Conservation (phyloP, 2,113 vertebrate genomes). For the Cheirogaleus medius region DNA sequence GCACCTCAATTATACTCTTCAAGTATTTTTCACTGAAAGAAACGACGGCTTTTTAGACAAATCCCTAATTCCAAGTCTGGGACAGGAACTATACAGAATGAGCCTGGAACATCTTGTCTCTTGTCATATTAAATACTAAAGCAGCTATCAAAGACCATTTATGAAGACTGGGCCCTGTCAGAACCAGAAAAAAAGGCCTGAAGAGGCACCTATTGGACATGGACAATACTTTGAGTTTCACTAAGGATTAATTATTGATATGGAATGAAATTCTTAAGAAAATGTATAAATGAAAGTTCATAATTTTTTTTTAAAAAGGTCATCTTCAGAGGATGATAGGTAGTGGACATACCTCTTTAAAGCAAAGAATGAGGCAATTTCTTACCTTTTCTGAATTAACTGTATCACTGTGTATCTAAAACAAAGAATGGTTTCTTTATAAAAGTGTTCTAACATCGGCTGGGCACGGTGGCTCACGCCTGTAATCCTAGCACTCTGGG, state of each 20-base stretch:
- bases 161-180: neutral
- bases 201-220: neutral
- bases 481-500: no score
- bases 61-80: neutral
- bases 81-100: neutral
- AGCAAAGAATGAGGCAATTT: neutral
- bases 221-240: neutral
- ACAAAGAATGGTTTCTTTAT: neutral
- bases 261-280: neutral
- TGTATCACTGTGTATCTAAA: neutral
- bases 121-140: neutral
- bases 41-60: neutral
- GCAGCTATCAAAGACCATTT: neutral
- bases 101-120: neutral
- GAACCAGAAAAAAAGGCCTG: neutral
- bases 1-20: neutral
- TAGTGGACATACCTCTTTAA: neutral
- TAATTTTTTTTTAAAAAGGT: neutral
- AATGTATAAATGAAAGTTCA: neutral
- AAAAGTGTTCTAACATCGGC: neutral
- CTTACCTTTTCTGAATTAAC: neutral
- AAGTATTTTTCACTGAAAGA: neutral
- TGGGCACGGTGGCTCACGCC: no score
- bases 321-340: neutral
- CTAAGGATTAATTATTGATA: neutral